These are phyloP conservation scores for Drosophila parthenogenetica DNA, from an alignment of 2,888 invertebrate genomes.

Conservation along the genomic window DNA sequence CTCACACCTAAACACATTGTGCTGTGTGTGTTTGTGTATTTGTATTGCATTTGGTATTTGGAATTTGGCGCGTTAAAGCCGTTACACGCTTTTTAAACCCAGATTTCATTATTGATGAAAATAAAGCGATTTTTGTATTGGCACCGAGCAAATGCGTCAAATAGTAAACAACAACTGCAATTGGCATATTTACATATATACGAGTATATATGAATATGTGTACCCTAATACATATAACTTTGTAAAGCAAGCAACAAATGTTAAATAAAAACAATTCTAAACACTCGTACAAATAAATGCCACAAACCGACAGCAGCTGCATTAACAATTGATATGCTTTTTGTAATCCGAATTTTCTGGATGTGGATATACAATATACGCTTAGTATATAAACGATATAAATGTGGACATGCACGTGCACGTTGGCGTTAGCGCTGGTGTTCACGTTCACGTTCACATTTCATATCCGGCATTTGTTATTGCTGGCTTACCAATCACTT, in stretches of 20 bases:
- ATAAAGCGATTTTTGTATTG: constrained; percentile 52
- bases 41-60: constrained; percentile 40
- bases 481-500: constrained; percentile 82
- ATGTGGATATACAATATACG: constrained; percentile 13
- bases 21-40: not conserved
- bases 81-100: constrained; percentile 76
- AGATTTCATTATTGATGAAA: constrained; percentile 74
- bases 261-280: constrained; percentile 27
- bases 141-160: constrained; percentile 45
- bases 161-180: constrained; percentile 32
- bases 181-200: constrained; percentile 8
- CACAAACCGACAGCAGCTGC: constrained; percentile 28
- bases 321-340: constrained; percentile 41
- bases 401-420: constrained; percentile 1
- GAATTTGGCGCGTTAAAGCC: constrained; percentile 56
- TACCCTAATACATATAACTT: constrained; percentile 39
- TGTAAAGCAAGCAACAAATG: constrained; percentile 31
- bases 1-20: constrained; percentile 12
- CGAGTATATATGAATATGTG: not conserved
- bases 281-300: constrained; percentile 42
- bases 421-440: not conserved
- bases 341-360: constrained; percentile 5
- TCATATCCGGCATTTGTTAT: constrained; percentile 55
- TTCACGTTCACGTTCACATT: constrained; percentile 32
- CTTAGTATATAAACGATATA: constrained; percentile 3